Evolutionary conservation across 2,113 vertebrate species (phyloP).

Genomic region (Willisornis vidua): DNA sequence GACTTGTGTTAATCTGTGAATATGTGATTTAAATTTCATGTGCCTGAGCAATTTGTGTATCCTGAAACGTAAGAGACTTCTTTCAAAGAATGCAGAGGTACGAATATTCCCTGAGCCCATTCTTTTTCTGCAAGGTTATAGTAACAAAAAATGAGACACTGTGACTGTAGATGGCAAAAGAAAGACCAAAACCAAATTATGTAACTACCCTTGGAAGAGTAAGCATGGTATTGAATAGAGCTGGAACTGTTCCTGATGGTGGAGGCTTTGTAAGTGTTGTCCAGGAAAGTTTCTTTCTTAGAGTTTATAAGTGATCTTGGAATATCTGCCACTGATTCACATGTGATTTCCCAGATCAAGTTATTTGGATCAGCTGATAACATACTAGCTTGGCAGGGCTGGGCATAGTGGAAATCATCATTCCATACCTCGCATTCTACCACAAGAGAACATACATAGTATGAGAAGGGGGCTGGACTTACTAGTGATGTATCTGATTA

Average conservation of each 20-base stretch:
- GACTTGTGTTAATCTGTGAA: neutral
- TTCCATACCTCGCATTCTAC: neutral
- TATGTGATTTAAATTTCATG: neutral
- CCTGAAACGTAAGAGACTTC: neutral
- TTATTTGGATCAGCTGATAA: neutral
- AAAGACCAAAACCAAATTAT: neutral
- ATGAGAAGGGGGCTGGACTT: neutral
- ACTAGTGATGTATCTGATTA: neutral
- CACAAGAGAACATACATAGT: neutral
- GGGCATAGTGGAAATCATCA: neutral
- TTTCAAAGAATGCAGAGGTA: neutral
- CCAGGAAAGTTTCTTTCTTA: neutral
- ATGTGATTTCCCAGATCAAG: neutral
- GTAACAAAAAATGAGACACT: neutral
- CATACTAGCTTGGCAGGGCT: neutral
- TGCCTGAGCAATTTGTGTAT: neutral
- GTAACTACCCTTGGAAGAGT: neutral
- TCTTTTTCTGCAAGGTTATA: neutral
- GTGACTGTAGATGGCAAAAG: neutral
- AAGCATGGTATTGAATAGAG: neutral
- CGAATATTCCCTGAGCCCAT: rapidly evolving
- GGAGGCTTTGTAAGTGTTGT: neutral
- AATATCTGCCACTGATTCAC: neutral
- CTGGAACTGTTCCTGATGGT: neutral
- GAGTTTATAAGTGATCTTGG: neutral